These are phyloP conservation scores for Trachelus stipa DNA, from an alignment of 2,888 invertebrate species.

Conservation along the genomic window DNA sequence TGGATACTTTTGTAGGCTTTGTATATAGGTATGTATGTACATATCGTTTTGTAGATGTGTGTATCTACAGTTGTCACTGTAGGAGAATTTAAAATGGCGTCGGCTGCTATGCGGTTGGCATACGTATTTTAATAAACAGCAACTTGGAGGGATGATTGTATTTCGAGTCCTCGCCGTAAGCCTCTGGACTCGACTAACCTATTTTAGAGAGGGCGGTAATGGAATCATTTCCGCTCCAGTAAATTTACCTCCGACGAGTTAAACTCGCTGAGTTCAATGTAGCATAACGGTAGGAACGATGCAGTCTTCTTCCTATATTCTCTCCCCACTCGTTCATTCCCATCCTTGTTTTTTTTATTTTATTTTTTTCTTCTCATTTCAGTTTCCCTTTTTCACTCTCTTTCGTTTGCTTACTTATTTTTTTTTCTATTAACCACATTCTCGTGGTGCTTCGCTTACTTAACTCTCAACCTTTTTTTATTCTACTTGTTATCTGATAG, in stretches of 20 bases:
- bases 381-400: neutral
- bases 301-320: conserved; percentile 4
- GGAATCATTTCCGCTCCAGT: conserved; percentile 36
- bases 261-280: conserved; percentile 35
- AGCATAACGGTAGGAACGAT: conserved; percentile 27
- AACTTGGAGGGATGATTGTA: neutral
- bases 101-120: neutral
- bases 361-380: neutral
- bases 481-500: neutral
- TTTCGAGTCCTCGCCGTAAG: neutral
- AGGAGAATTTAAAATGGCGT: neutral
- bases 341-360: neutral
- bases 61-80: neutral
- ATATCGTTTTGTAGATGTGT: neutral
- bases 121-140: neutral
- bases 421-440: neutral
- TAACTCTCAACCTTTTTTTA: neutral
- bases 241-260: conserved; percentile 30
- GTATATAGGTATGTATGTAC: neutral
- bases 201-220: conserved; percentile 23
- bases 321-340: neutral
- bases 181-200: neutral
- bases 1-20: neutral
- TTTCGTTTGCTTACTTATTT: neutral
- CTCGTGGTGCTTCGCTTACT: neutral